Evolutionary conservation across 2,888 invertebrate species (phyloP).

Genomic region (Lasioglossum morio): DNA sequence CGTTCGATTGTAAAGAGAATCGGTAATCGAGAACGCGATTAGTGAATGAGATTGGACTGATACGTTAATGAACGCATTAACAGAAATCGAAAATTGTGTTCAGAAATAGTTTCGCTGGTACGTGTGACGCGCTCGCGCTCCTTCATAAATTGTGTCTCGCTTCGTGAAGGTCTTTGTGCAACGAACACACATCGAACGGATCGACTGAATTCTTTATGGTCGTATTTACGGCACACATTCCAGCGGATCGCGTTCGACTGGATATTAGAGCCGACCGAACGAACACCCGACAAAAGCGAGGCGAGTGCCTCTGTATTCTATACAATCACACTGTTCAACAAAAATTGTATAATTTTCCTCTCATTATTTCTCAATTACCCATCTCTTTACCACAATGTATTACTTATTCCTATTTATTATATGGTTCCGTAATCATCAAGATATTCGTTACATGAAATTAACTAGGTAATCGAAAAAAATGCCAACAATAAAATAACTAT

Average conservation of each 20-base stretch:
- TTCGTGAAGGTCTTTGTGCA: conserved; percentile 14
- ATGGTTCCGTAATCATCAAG: neutral
- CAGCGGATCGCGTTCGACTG: conserved; percentile 26
- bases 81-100: neutral
- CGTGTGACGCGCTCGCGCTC: neutral
- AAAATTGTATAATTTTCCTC: neutral
- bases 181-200: conserved; percentile 30
- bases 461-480: neutral
- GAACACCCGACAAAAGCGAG: neutral
- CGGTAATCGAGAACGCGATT: neutral
- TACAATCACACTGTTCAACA: neutral
- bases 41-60: neutral
- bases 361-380: neutral
- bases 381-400: neutral
- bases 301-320: neutral
- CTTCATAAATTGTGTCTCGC: neutral
- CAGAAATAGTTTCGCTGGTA: neutral
- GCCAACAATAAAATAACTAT: neutral
- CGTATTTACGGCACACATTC: conserved; percentile 9
- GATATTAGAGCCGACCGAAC: conserved; percentile 15
- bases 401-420: neutral
- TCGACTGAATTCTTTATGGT: conserved; percentile 18
- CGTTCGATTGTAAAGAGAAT: neutral
- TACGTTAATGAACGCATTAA: neutral
- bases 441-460: neutral